Conservation (phyloP, 2,888 invertebrate genomes). For the Tetragonisca angustula region DNA sequence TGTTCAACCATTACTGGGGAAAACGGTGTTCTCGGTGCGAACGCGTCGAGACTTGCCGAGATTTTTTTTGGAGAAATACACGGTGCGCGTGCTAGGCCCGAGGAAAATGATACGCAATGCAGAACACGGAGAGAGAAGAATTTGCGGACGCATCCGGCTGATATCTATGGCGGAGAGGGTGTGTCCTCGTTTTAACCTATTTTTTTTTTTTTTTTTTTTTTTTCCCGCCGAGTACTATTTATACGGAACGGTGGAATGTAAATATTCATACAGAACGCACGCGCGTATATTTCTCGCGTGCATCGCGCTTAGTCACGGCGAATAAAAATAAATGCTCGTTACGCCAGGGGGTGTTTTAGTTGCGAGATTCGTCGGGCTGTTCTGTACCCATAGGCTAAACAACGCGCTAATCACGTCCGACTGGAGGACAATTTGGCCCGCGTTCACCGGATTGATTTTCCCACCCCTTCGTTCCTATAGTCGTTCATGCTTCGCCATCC, state of each 20-base stretch:
- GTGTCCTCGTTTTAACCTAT: slow-evolving; percentile 53
- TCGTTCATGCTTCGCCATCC: neutral
- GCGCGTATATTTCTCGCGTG: slow-evolving; percentile 47
- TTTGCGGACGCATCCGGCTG: slow-evolving; percentile 58
- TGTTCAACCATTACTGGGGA: neutral
- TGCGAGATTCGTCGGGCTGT: slow-evolving; percentile 3
- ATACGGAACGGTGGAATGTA: slow-evolving; percentile 60
- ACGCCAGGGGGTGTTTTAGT: slow-evolving; percentile 35
- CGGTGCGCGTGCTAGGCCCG: slow-evolving; percentile 10
- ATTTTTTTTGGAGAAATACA: slow-evolving; percentile 16
- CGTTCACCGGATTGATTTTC: slow-evolving; percentile 17
- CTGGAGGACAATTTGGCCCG: slow-evolving; percentile 1
- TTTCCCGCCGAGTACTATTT: slow-evolving; percentile 49
- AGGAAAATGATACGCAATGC: slow-evolving; percentile 66
- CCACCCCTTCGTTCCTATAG: neutral
- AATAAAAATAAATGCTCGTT: slow-evolving; percentile 61
- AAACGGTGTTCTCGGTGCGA: slow-evolving; percentile 7
- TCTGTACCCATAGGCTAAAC: neutral
- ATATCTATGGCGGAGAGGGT: slow-evolving; percentile 47
- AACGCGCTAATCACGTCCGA: slow-evolving; percentile 19
- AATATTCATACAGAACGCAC: slow-evolving; percentile 64
- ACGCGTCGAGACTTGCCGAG: slow-evolving; percentile 17
- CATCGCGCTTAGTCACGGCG: slow-evolving; percentile 48
- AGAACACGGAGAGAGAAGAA: slow-evolving; percentile 50
- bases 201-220: slow-evolving; percentile 62